These are phyloP conservation scores for Aurelia sp. DNA, from an alignment of 30 jellyfish, hydroid and myxozoan genomes.

Conservation along the genomic window DNA sequence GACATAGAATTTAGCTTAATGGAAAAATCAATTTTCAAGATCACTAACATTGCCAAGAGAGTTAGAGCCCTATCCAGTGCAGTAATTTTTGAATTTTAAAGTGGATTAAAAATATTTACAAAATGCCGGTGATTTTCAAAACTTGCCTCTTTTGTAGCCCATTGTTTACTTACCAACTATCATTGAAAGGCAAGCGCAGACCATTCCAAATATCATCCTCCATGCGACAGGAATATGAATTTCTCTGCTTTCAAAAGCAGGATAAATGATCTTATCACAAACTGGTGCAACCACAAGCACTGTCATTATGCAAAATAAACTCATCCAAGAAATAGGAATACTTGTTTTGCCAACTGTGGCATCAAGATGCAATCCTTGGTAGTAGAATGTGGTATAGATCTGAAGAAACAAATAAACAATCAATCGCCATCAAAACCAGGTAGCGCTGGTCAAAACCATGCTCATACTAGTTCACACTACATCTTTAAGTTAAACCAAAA, in stretches of 20 bases:
- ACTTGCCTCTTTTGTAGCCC: not conserved
- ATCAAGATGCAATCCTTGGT: slow-evolving; percentile 85
- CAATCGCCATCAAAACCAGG: not conserved
- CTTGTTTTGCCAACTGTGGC: slow-evolving; percentile 45
- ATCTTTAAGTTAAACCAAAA: too few species aligned
- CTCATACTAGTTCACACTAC: too few species aligned
- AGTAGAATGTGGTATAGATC: slow-evolving; percentile 76
- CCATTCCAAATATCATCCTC: slow-evolving; percentile 79
- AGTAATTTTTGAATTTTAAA: too few species aligned
- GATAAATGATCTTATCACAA: slow-evolving; percentile 62
- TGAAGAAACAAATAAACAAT: slow-evolving; percentile 12
- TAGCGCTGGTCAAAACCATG: too few species aligned
- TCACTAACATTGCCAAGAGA: too few species aligned
- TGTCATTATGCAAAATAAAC: slow-evolving; percentile 51
- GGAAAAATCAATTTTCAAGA: not conserved
- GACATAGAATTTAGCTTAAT: not conserved
- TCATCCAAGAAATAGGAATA: slow-evolving; percentile 87
- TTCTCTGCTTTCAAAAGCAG: slow-evolving; percentile 53
- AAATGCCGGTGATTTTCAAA: not conserved
- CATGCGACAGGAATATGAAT: slow-evolving; percentile 56
- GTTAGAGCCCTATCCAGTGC: too few species aligned
- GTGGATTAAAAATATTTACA: too few species aligned
- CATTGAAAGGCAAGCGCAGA: slow-evolving; percentile 61
- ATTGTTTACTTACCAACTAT: slow-evolving; percentile 60
- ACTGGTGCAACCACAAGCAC: slow-evolving; percentile 68